phyloP scores from a whole-genome alignment of 2,113 vertebrate species.

The Pelmatolapia mariae region DNA sequence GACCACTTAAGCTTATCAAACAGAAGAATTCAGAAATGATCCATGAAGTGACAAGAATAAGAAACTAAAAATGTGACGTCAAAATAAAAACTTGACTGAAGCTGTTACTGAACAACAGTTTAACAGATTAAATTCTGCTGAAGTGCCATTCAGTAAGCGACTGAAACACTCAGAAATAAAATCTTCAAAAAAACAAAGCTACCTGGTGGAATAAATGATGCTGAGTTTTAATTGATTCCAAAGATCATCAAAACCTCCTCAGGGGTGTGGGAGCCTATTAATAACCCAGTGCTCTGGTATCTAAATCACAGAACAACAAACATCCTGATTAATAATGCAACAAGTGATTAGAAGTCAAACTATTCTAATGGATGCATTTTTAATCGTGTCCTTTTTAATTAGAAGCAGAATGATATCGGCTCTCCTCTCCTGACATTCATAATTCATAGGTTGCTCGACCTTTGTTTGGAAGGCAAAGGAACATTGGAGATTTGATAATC shows the following conservation, averaged over 20 bases:
- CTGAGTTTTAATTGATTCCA: not conserved
- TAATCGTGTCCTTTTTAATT: slow-evolving; percentile 50
- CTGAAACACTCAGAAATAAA: not conserved
- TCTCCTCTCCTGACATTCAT: slow-evolving; percentile 30
- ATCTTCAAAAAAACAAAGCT: not conserved
- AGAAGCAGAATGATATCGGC: slow-evolving; percentile 23
- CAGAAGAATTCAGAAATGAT: not conserved
- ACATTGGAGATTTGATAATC: slow-evolving; percentile 8
- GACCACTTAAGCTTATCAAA: not conserved
- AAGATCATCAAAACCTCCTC: not conserved
- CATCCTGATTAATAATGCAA: slow-evolving; percentile 55
- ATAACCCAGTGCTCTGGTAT: not conserved
- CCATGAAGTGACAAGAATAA: fast-evolving
- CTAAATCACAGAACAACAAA: slow-evolving; percentile 37
- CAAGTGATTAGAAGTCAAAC: slow-evolving; percentile 41
- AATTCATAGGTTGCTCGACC: slow-evolving; percentile 28
- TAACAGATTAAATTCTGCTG: not conserved
- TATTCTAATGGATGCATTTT: slow-evolving; percentile 48
- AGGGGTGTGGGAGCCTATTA: not conserved
- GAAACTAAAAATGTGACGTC: not conserved
- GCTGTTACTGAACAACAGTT: not conserved
- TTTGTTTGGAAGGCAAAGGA: slow-evolving; percentile 16
- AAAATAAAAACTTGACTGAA: not conserved
- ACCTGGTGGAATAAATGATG: not conserved
- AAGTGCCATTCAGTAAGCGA: not conserved